Percentiles rank a stretch among this genome's conserved stretches.
Evolutionary conservation across 2,888 invertebrate genomes (phyloP).

Genomic region (Lepidonotus clava): DNA sequence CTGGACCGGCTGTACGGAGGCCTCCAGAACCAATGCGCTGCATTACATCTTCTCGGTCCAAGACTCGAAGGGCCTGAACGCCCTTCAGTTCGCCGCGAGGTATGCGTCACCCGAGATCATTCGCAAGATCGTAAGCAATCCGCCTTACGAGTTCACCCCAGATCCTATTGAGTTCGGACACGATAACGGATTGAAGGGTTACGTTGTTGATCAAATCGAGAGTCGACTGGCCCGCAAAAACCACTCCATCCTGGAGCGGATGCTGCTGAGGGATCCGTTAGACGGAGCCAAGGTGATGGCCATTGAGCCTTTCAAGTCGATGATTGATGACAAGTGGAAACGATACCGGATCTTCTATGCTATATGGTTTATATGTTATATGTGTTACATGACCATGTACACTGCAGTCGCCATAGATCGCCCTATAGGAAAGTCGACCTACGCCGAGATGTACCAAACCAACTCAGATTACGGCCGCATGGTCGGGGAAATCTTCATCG

Average conservation of each 20-base stretch:
- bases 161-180: conserved; percentile 42
- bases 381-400: conserved; percentile 47
- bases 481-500: conserved; percentile 43
- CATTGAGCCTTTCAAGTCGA: conserved; percentile 50
- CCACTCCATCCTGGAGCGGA: conserved; percentile 33
- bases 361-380: conserved; percentile 28
- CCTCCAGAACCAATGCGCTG: conserved; percentile 40
- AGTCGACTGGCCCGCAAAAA: background rate
- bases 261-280: conserved; percentile 27
- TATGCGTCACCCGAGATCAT: conserved; percentile 35
- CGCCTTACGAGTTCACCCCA: conserved; percentile 41
- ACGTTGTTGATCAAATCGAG: conserved; percentile 48
- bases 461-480: conserved; percentile 27
- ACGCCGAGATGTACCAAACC: conserved; percentile 42
- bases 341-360: conserved; percentile 43
- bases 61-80: background rate
- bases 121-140: conserved; percentile 28
- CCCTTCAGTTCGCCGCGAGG: conserved; percentile 34
- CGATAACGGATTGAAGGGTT: conserved; percentile 41
- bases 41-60: conserved; percentile 33
- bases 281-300: conserved; percentile 31
- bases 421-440: background rate
- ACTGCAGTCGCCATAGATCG: conserved; percentile 36
- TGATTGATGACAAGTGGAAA: conserved; percentile 54
- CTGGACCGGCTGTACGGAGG: conserved; percentile 40